Conservation (phyloP, 2,113 vertebrate species). For the Pangasianodon hypophthalmus region DNA sequence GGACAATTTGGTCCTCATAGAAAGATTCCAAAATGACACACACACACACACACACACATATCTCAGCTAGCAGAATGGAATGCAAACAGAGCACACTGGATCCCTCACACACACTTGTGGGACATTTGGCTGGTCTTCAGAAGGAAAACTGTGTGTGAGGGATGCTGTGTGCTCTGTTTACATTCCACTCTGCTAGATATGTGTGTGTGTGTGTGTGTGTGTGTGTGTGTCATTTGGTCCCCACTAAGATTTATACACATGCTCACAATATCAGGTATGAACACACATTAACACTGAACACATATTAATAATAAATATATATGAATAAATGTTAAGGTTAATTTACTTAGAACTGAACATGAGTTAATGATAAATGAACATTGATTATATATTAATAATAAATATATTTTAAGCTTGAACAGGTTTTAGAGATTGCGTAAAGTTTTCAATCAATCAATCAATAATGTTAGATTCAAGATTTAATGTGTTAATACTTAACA, state of each 20-base stretch:
- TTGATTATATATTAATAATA: not conserved
- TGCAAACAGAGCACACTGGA: not conserved
- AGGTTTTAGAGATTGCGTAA: not conserved
- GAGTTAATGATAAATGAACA: not conserved
- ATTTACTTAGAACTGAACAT: not conserved
- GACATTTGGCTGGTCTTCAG: too few species aligned
- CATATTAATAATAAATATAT: not conserved
- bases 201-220: not conserved
- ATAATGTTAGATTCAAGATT: not conserved
- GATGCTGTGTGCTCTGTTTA: not conserved
- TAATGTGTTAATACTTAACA: not conserved
- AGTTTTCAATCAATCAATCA: not conserved
- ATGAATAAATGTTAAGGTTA: not conserved
- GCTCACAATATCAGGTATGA: not conserved
- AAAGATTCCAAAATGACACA: not conserved
- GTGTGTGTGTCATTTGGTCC: not conserved
- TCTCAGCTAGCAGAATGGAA: not conserved
- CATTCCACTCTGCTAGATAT: not conserved
- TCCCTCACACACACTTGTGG: not conserved
- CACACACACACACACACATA: not conserved
- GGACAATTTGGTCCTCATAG: not conserved
- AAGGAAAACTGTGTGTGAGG: too few species aligned
- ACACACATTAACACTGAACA: not conserved
- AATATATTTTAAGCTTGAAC: not conserved
- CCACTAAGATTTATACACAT: not conserved